Evolutionary conservation across 1,140 invertebrate genomes (phyloP).

Genomic region (Drosophila equinoxialis): DNA sequence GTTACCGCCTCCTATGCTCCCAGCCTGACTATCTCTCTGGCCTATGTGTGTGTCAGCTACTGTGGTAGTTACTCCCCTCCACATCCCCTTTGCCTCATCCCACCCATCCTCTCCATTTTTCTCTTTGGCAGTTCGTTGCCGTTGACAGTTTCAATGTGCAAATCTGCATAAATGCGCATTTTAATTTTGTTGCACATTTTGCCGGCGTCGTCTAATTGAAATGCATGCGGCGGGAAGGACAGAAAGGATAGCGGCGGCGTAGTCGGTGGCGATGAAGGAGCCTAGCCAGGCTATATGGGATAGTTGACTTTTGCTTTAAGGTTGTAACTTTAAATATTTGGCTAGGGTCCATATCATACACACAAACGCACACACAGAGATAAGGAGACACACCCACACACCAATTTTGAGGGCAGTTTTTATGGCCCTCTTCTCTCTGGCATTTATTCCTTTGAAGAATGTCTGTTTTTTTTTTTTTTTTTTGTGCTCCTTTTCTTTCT

Average conservation of each 20-base stretch:
- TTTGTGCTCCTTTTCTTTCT: background rate
- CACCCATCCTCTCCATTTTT: conserved; percentile 15
- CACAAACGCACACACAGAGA: conserved; percentile 27
- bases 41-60: conserved; percentile 29
- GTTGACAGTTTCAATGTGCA: conserved; percentile 80
- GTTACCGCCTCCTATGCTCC: background rate
- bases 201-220: conserved; percentile 78
- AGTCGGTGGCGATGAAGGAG: conserved; percentile 3
- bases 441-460: conserved; percentile 29
- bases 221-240: conserved; percentile 52
- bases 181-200: conserved; percentile 82
- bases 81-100: background rate
- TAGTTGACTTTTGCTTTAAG: conserved; percentile 68
- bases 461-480: conserved; percentile 15
- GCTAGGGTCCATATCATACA: conserved; percentile 30
- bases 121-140: conserved; percentile 52
- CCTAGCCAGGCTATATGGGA: background rate
- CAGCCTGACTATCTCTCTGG: background rate
- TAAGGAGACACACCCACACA: conserved; percentile 12
- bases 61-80: conserved; percentile 18
- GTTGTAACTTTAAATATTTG: conserved; percentile 52
- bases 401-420: conserved; percentile 60
- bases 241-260: background rate
- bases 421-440: conserved; percentile 34
- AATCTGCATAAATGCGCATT: conserved; percentile 82